These are phyloP conservation scores for Ericerus pela DNA, from an alignment of 1,140 invertebrate genomes.

Conservation along the genomic window DNA sequence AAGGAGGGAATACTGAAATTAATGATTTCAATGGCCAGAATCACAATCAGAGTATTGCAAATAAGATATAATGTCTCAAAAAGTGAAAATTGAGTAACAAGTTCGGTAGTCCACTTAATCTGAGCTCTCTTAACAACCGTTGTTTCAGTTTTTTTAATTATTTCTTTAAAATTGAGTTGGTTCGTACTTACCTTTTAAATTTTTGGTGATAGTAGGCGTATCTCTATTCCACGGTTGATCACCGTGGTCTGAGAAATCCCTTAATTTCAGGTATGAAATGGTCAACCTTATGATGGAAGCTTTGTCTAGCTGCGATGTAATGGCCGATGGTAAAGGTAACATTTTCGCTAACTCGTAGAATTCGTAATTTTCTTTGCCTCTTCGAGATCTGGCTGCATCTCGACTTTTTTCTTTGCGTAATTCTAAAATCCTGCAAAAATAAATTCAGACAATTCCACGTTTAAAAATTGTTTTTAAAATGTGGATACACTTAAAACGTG, in stretches of 20 bases:
- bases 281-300: constrained; percentile 96
- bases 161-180: too few species aligned
- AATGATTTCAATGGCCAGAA: too few species aligned
- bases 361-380: constrained; percentile 96
- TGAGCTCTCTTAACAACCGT: too few species aligned
- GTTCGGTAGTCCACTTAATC: too few species aligned
- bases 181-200: constrained; percentile 56
- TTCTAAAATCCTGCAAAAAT: constrained; percentile 77
- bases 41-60: too few species aligned
- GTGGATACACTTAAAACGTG: too few species aligned
- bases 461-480: too few species aligned
- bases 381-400: constrained; percentile 82
- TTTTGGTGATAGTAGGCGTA: constrained; percentile 55
- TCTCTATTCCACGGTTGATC: constrained; percentile 86
- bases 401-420: constrained; percentile 91
- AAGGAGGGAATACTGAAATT: too few species aligned
- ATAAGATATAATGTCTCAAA: too few species aligned
- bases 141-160: too few species aligned
- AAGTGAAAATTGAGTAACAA: too few species aligned
- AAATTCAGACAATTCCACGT: constrained; percentile 17
- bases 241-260: constrained; percentile 86
- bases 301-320: constrained; percentile 95
- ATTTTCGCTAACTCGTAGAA: constrained; percentile 97
- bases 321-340: constrained; percentile 86
- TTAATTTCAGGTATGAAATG: constrained; percentile 89